phyloP scores from a whole-genome alignment of 2,888 invertebrate genomes.

The Zaprionus bogoriensis region DNA sequence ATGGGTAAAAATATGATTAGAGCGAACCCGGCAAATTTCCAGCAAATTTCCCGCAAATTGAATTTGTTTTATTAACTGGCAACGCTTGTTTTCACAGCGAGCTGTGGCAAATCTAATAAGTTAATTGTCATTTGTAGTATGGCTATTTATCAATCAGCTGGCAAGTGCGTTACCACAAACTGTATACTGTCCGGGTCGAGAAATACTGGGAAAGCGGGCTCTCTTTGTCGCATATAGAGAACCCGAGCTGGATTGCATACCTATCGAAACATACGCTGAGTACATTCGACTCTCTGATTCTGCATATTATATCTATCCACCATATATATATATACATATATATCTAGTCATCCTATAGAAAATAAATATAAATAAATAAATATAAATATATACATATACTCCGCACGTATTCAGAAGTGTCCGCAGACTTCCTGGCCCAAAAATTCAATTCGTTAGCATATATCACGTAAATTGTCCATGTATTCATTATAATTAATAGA shows the following conservation, averaged over 20 bases:
- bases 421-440: background rate
- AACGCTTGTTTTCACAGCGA: constrained; percentile 23
- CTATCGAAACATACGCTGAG: too few species aligned
- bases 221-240: too few species aligned
- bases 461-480: background rate
- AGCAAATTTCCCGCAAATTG: constrained; percentile 48
- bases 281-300: too few species aligned
- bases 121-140: constrained; percentile 47
- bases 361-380: too few species aligned
- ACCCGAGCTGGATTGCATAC: too few species aligned
- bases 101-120: constrained; percentile 19
- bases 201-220: too few species aligned
- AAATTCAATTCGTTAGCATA: background rate
- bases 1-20: constrained; percentile 46
- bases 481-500: background rate
- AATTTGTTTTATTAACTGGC: constrained; percentile 50
- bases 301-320: too few species aligned
- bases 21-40: constrained; percentile 25
- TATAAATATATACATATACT: too few species aligned
- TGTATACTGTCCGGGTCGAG: too few species aligned
- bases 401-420: too few species aligned
- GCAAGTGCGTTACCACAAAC: background rate
- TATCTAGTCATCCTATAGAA: too few species aligned
- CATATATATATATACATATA: too few species aligned
- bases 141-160: constrained; percentile 2